Base-by-base conservation (phyloP, 2,113 vertebrate species). In the Heloderma charlesbogerti region DNA sequence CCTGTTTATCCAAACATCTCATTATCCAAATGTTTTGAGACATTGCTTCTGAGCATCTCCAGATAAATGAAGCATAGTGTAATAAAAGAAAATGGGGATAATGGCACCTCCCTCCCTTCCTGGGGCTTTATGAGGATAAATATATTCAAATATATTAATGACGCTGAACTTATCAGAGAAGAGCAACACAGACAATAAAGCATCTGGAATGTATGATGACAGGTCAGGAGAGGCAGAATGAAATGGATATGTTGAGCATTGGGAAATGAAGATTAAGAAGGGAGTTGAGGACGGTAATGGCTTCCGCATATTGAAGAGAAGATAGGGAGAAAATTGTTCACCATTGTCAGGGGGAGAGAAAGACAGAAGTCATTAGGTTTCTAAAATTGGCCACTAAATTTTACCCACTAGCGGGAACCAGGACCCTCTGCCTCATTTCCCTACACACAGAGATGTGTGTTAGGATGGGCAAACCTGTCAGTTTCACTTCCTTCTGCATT, bases 101-200 rank as follows among this genome's bases (percentile, higher is more conserved):
- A 67, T 86, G 83, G 60, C 82, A 18, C 60, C n/a, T 78, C n/a
- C 72, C 54, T 67, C 74, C 83, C 71, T 86, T 48, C 82, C 22
- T 2, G 10, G 60, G 71, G 72, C 89, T 79, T 90, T 90, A 27
- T 34, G 71, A 78, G 82, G 60, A 78, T 90, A 78, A 90, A 86
- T 85, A 90, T 90, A 90, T 90, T 86, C 89, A 86, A 85, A 90
- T 90, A 40, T 90, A 90, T 90, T 85, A 90, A 90, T 90, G 89
- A 69, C 60, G 25, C 89, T 29, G 82, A 78, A 78, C 89, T 85
- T 77, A 90, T 66, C 89, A 78, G 82, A n/a, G 74, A 37, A 78
- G 82, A 78, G 82, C 57, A 22, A 63, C 4, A 9, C 71, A 75
- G 63, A 90, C 83, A 79, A 86, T 90, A 90, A 90, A 90, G 45